Percentiles rank a stretch among this genome's conserved stretches.
These are phyloP conservation scores for Colinus virginianus DNA, from an alignment of 2,113 vertebrate genomes.

Conservation along the genomic window DNA sequence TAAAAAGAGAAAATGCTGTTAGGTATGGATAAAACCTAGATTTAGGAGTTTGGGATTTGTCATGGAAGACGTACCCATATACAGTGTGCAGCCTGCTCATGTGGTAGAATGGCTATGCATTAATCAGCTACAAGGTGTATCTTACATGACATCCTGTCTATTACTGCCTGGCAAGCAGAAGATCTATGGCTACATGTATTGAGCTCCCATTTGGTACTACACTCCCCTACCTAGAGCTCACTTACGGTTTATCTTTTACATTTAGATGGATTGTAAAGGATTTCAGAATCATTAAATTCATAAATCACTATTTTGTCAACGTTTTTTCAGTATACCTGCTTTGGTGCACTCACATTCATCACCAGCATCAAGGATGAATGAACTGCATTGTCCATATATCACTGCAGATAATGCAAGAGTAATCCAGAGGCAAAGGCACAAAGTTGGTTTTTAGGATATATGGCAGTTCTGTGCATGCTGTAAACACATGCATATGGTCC, in stretches of 20 bases:
- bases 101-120: neutral
- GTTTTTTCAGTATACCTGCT: neutral
- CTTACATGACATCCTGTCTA: neutral
- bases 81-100: neutral
- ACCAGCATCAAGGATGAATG: neutral
- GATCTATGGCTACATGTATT: neutral
- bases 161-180: neutral
- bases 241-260: neutral
- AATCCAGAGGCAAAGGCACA: neutral
- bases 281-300: neutral
- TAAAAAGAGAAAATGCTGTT: neutral
- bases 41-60: neutral
- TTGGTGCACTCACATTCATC: neutral
- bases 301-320: neutral
- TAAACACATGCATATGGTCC: neutral
- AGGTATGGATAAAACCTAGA: fast-evolving
- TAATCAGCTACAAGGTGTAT: neutral
- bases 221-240: neutral
- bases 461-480: neutral
- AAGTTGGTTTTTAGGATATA: neutral
- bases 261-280: neutral
- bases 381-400: neutral
- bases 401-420: neutral
- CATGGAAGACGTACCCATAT: neutral
- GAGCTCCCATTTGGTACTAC: neutral